Base-by-base conservation (phyloP, 2,888 invertebrate species). In the Tigriopus californicus region DNA sequence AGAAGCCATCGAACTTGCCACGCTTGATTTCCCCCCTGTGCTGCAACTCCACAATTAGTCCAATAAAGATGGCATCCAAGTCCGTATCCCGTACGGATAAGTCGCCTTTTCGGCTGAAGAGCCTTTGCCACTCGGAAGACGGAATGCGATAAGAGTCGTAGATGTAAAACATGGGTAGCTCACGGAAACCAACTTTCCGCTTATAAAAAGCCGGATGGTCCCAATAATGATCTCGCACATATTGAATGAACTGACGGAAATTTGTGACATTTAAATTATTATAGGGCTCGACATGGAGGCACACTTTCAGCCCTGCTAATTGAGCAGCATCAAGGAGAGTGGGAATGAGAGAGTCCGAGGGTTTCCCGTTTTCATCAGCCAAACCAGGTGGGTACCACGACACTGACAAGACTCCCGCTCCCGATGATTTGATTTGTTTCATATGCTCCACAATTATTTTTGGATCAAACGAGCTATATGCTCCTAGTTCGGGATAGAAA, bases 121-220 rank as follows among this genome's bases (percentile, higher is more conserved):
- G 42, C 8, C 46, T 42, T n/a, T 56, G 20, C 56, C 56, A 56
- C n/a, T 56, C 44, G n/a, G 22, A 22, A 12, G 56, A 0, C 13
- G 73, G 70, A 15, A 78, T 71, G 58, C 74, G 73, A 65, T 80
- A 80, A 1, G 80, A 79, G 67, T 80, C 80, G 67, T 79, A 80
- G 20, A 81, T 72, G 66, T 81, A 82, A 65, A 78, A 74, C 41
- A 81, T 71, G n/a, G 81, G 80, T 52, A 75, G 63, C 58, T 68
- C 64, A 61, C 66, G 70, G 61, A 41, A 51, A 41, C 15, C 73
- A 71, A 62, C 18, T 65, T 63, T 64, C 63, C 73, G 68, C 61
- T 72, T 71, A 64, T 77, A 78, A 44, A 79, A 72, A 1, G 78
- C 77, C 20, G 76, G 73, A 67, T 80, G 78, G 8, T 70, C 68